Percentiles rank a stretch among this genome's conserved stretches.
phyloP scores from a whole-genome alignment of 2,113 vertebrate genomes.

The Poeciliopsis occidentalis region DNA sequence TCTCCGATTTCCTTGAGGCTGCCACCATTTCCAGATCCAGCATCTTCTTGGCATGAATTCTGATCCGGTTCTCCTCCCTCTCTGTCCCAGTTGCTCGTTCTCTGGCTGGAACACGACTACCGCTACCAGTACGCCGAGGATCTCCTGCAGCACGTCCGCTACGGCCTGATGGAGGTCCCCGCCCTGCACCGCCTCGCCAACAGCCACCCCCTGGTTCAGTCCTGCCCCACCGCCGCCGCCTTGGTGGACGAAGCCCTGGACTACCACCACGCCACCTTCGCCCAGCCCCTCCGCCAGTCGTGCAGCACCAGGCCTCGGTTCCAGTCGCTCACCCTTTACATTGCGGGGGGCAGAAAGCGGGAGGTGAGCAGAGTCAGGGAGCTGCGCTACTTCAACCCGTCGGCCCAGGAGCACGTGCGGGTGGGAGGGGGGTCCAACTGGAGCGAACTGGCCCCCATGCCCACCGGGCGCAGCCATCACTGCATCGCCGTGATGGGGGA shows the following conservation, averaged over 20 bases:
- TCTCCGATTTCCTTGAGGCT: too few relatives aligned
- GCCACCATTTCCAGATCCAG: too few relatives aligned
- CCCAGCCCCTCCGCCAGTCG: constrained; percentile 93
- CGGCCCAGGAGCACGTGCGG: constrained; percentile 85
- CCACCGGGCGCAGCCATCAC: constrained; percentile 92
- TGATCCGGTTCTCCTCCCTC: background rate
- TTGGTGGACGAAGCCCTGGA: constrained; percentile 92
- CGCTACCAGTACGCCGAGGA: constrained; percentile 91
- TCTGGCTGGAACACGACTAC: constrained; percentile 93
- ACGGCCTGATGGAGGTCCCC: constrained; percentile 92
- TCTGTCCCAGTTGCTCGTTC: constrained; percentile 86
- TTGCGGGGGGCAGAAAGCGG: constrained; percentile 90
- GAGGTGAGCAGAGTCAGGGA: constrained; percentile 93
- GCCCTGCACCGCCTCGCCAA: constrained; percentile 86
- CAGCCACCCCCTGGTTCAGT: constrained; percentile 87
- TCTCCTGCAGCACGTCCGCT: constrained; percentile 92
- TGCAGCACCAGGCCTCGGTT: constrained; percentile 89
- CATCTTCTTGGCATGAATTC: background rate
- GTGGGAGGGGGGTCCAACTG: constrained; percentile 91
- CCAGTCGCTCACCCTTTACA: constrained; percentile 93
- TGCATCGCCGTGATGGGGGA: constrained; percentile 96
- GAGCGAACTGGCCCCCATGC: constrained; percentile 92
- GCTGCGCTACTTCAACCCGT: constrained; percentile 92
- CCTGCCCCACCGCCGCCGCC: constrained; percentile 85
- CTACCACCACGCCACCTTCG: constrained; percentile 89